phyloP scores from a whole-genome alignment of 2,113 vertebrate species.

The Shinisaurus crocodilurus region DNA sequence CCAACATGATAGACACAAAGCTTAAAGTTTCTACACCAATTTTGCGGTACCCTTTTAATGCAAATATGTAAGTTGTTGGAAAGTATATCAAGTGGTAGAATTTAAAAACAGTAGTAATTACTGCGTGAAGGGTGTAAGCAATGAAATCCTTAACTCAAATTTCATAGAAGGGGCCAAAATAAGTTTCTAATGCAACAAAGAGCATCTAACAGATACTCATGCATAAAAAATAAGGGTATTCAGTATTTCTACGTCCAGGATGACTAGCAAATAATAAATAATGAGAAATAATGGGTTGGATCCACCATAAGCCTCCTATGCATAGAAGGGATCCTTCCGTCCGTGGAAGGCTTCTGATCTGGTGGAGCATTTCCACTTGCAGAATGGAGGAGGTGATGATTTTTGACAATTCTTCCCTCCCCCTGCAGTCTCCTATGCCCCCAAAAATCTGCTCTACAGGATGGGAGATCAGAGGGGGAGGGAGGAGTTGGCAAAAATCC shows the following conservation, averaged over 20 bases:
- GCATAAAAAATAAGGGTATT: not conserved
- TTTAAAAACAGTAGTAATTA: not conserved
- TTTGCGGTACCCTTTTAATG: not conserved
- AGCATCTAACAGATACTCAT: not conserved
- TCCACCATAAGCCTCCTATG: too few relatives aligned
- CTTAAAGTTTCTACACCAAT: not conserved
- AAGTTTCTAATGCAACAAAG: not conserved
- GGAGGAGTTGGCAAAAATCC: too few relatives aligned
- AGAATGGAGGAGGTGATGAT: too few relatives aligned
- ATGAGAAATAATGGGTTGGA: too few relatives aligned
- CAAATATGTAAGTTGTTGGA: not conserved
- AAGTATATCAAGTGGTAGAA: not conserved
- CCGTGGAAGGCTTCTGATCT: too few relatives aligned
- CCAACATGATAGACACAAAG: not conserved
- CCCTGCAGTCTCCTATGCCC: too few relatives aligned
- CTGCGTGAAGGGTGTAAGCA: not conserved
- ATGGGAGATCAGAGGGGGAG: too few relatives aligned
- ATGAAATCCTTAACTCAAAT: not conserved
- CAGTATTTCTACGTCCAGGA: not conserved
- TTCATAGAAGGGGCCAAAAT: not conserved
- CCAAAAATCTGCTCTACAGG: too few relatives aligned
- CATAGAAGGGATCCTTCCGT: too few relatives aligned
- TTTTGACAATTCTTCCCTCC: too few relatives aligned
- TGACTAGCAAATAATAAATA: not conserved
- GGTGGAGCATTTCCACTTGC: too few relatives aligned